phyloP scores from a whole-genome alignment of 2,797 vertebrate genomes.

The Sylvia borin region DNA sequence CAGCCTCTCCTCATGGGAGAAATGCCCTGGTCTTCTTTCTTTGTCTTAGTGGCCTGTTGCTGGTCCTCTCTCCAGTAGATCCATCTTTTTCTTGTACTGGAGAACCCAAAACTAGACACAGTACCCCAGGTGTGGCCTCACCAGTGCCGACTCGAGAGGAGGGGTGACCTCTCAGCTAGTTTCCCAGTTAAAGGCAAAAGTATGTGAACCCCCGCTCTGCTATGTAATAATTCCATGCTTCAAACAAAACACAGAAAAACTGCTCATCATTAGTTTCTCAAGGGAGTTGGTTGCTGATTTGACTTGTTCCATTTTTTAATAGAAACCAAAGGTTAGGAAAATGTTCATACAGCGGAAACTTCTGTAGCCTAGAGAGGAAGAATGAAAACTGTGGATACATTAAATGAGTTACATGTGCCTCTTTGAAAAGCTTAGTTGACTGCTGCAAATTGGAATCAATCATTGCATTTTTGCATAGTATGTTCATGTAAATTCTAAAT shows the following conservation, averaged over 20 bases:
- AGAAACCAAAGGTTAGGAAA: not conserved
- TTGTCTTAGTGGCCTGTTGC: not conserved
- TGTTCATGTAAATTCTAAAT: not conserved
- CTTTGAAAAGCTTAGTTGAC: not conserved
- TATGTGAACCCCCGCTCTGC: fast-evolving
- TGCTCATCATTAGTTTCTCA: not conserved
- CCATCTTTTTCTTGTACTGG: not conserved
- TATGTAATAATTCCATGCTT: not conserved
- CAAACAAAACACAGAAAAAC: not conserved
- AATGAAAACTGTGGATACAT: not conserved
- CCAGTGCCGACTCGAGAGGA: not conserved
- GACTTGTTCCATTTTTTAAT: not conserved
- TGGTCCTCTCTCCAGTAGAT: not conserved
- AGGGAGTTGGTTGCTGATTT: not conserved
- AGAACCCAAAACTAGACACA: not conserved
- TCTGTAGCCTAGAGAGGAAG: not conserved
- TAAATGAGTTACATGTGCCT: not conserved
- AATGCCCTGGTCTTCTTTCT: not conserved
- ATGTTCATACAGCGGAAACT: not conserved
- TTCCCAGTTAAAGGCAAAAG: not conserved
- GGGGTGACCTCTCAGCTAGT: not conserved
- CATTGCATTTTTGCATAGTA: not conserved
- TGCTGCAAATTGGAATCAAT: not conserved
- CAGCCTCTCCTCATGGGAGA: not conserved
- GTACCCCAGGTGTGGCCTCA: not conserved